Conservation (phyloP, 2,113 vertebrate species). For the Plecturocebus donacophilus region DNA sequence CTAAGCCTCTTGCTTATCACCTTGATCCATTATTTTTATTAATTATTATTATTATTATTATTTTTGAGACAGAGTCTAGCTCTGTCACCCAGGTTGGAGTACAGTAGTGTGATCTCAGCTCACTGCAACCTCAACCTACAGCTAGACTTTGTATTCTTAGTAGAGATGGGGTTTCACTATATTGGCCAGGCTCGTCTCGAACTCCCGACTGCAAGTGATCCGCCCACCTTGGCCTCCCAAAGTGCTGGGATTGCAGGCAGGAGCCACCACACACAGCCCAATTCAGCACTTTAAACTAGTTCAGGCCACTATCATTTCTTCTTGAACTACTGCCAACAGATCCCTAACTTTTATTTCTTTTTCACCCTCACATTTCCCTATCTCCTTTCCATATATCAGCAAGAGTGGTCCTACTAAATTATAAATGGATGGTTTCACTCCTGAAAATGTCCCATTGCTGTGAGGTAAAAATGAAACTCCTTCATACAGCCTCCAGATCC, state of each 20-base stretch:
- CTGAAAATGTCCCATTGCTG: background rate
- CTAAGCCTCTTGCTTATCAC: background rate
- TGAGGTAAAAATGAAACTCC: background rate
- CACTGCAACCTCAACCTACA: too few species aligned
- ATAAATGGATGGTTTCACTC: background rate
- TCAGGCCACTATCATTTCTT: background rate
- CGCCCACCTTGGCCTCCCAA: too few species aligned
- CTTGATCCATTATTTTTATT: background rate
- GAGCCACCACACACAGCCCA: too few species aligned
- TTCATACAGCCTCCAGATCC: background rate
- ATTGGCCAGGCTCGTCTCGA: too few species aligned
- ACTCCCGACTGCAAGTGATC: too few species aligned
- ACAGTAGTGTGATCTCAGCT: too few species aligned
- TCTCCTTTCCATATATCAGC: background rate
- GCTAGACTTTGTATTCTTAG: too few species aligned
- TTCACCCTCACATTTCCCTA: background rate
- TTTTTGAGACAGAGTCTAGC: too few species aligned
- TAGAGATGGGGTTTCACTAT: too few species aligned
- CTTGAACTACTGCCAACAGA: background rate
- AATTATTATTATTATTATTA: too few species aligned
- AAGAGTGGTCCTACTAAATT: background rate
- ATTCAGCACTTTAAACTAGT: background rate
- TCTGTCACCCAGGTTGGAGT: too few species aligned
- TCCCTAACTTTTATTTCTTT: background rate
- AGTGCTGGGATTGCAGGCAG: too few species aligned